Base-by-base conservation (phyloP, 2,888 invertebrate genomes). In the Brenthis hecate region DNA sequence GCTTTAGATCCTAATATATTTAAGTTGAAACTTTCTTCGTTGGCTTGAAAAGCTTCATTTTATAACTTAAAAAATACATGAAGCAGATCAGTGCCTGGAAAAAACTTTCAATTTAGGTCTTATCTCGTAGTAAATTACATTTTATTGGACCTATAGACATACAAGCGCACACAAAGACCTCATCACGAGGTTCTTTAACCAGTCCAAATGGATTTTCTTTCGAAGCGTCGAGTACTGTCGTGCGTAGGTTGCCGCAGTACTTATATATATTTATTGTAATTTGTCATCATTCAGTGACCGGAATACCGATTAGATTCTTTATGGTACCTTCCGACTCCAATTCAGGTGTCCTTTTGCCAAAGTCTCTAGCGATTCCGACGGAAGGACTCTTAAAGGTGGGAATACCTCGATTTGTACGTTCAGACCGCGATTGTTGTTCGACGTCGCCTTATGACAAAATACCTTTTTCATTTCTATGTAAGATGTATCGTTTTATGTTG, bases 371-470 rank as follows among this genome's bases (percentile, higher is more conserved):
- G 70, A 89, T 82, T 73, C 85, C 89, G 74, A 91, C 83, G 32
- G 86, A 84, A 50, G 90, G 84, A 75, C 87, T 90, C 80, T 89
- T 92, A 87, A 92, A 92, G 11, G 85, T 88, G 28, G 91, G 91
- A 5, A 85, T 85, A 63, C 87, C 86, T 58, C 91, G 87, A 67
- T 80, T 83, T 13, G 82, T 74, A 23, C 89, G 85, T 54, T 85
- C 85, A 57, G 86, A 78, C 14, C 82, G 73, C 19, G 85, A 73
- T 75, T 87, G 86, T 14, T 82, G 82, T 28, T 82, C 80, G 79
- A 91, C 85, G 74, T 90, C 91, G 77, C 91, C 92, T 92, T 90
- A 8, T 62, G 62, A 79, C 74, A 72, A 79, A 81, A 77, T 74
- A 75, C 74, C 11, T 60, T 60, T 60, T 50, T 23, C 28, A 50